Evolutionary conservation across 2,888 invertebrate genomes (phyloP).

Genomic region (Gisinianus flammeolus): DNA sequence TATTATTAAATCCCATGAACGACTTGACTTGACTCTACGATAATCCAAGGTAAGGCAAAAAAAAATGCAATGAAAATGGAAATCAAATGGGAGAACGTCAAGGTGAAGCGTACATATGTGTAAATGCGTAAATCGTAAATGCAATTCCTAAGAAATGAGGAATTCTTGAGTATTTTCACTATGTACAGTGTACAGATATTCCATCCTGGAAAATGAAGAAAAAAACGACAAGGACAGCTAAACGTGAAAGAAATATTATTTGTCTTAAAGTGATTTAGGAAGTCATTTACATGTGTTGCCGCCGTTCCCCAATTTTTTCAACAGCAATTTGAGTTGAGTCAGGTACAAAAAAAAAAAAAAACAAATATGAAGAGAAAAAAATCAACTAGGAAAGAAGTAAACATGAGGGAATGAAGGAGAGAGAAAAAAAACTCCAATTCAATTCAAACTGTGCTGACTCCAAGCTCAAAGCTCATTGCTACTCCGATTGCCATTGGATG

Average conservation of each 20-base stretch:
- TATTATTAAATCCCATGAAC: no score
- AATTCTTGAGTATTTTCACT: not conserved
- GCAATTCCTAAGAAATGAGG: not conserved
- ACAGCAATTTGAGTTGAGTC: no score
- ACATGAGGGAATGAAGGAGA: not conserved
- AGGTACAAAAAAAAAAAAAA: not conserved
- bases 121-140: no score
- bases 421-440: not conserved
- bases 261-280: constrained; percentile 20
- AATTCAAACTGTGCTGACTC: not conserved
- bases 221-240: not conserved
- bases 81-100: no score
- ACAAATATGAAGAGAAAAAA: not conserved
- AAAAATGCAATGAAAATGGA: no score
- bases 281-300: constrained; percentile 3
- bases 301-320: not conserved
- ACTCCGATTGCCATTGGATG: not conserved
- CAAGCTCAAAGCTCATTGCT: no score
- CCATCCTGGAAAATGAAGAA: not conserved
- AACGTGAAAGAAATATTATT: not conserved
- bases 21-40: no score
- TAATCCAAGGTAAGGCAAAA: no score
- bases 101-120: no score
- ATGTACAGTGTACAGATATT: no score
- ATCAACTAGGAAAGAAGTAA: not conserved